These are phyloP conservation scores for Hydrochoerus hydrochaeris DNA, from an alignment of 2,113 vertebrate species.

Conservation along the genomic window DNA sequence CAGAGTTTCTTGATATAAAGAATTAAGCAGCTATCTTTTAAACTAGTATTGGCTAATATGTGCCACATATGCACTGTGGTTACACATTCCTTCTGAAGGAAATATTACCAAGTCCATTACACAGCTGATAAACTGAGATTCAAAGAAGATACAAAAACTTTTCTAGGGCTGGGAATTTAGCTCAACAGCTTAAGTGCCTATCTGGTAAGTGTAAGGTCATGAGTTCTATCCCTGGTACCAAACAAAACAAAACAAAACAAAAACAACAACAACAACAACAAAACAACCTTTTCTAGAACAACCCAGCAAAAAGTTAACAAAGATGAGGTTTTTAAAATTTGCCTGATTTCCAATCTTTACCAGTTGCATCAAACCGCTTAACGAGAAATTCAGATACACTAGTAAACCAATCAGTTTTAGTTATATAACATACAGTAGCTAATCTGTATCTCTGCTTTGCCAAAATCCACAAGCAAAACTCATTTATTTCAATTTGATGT, in stretches of 20 bases:
- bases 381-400: background rate
- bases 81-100: background rate
- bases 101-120: background rate
- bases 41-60: background rate
- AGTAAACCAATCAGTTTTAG: background rate
- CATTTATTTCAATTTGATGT: background rate
- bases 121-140: background rate
- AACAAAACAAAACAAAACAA: too few relatives aligned
- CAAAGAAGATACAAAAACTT: background rate
- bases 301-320: background rate
- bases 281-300: background rate
- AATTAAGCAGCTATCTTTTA: background rate
- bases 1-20: background rate
- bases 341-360: background rate
- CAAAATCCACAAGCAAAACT: background rate
- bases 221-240: too few relatives aligned
- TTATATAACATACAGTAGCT: background rate
- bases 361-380: background rate
- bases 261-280: too few relatives aligned
- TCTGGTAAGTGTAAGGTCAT: too few relatives aligned
- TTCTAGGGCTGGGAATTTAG: too few relatives aligned
- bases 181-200: too few relatives aligned
- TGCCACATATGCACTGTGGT: background rate
- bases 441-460: background rate
- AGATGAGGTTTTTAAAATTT: background rate